Conservation (phyloP, 2,888 invertebrate genomes). For the Machimus atricapillus region DNA sequence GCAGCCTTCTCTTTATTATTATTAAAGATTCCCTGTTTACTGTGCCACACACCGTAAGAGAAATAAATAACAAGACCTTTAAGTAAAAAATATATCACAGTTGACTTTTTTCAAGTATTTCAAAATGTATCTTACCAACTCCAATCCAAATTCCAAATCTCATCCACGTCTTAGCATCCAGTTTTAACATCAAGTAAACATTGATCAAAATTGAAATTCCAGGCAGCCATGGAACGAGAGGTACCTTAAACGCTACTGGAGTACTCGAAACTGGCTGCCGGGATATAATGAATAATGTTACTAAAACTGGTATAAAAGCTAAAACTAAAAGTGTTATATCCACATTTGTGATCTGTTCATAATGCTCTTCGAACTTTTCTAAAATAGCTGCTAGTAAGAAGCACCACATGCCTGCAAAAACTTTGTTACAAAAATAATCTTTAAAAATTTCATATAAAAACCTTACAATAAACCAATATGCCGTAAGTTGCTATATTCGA, state of each 20-base stretch:
- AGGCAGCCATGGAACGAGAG: constrained; percentile 82
- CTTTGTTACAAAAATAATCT: not conserved
- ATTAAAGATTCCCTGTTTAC: constrained; percentile 52
- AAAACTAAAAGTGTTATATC: constrained; percentile 51
- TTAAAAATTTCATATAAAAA: not conserved
- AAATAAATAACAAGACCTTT: constrained; percentile 68
- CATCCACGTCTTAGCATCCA: constrained; percentile 80
- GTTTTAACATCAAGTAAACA: constrained; percentile 76
- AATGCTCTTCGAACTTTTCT: constrained; percentile 54
- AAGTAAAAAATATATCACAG: constrained; percentile 39
- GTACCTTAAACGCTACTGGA: constrained; percentile 74
- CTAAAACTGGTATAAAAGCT: constrained; percentile 53
- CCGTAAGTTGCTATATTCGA: constrained; percentile 61
- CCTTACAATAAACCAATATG: constrained; percentile 63
- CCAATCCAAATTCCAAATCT: constrained; percentile 81
- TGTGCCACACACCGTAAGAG: constrained; percentile 67
- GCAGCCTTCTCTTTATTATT: constrained; percentile 14
- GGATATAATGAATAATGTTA: constrained; percentile 66
- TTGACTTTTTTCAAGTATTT: not conserved
- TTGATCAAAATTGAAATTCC: constrained; percentile 82
- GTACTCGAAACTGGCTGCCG: constrained; percentile 70
- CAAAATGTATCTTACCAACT: constrained; percentile 66
- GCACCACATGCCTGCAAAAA: constrained; percentile 53
- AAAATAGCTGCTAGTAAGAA: constrained; percentile 54
- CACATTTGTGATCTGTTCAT: constrained; percentile 46